Evolutionary conservation across 2,797 vertebrate genomes (phyloP).

Genomic region (Poeciliopsis infans): DNA sequence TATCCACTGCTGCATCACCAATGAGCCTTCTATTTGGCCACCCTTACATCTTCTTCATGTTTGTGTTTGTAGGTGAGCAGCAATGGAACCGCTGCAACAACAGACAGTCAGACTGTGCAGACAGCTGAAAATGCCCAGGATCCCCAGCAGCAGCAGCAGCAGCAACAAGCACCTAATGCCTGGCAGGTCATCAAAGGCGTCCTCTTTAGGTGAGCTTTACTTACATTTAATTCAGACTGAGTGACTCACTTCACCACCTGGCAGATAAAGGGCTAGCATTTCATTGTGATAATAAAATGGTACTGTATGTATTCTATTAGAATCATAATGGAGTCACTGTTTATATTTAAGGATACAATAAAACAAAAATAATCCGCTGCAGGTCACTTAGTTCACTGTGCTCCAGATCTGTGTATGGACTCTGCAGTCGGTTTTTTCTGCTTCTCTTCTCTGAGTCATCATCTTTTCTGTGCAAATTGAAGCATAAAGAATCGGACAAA

Average conservation of each 20-base stretch:
- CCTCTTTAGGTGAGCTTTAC: slow-evolving; percentile 85
- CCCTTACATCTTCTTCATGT: slow-evolving; percentile 2
- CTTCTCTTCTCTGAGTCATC: background rate
- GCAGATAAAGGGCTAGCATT: background rate
- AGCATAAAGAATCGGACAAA: background rate
- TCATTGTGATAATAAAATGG: slow-evolving; percentile 8
- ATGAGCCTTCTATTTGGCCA: background rate
- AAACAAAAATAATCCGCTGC: background rate
- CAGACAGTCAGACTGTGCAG: slow-evolving; percentile 79
- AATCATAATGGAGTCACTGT: slow-evolving; percentile 9
- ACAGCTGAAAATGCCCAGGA: slow-evolving; percentile 80
- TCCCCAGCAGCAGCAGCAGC: slow-evolving; percentile 68
- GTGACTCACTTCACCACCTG: background rate
- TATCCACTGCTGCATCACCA: background rate
- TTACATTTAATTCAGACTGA: background rate
- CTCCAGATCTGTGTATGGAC: background rate
- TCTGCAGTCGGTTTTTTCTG: background rate
- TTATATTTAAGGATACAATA: background rate
- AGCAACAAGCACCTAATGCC: slow-evolving; percentile 83
- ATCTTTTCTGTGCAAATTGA: background rate
- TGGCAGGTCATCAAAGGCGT: slow-evolving; percentile 97
- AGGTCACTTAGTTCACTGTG: background rate
- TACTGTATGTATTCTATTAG: background rate
- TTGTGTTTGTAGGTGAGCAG: slow-evolving; percentile 83
- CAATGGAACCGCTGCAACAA: slow-evolving; percentile 85